Conservation (phyloP, 2,888 invertebrate species). For the Atethmia centrago region DNA sequence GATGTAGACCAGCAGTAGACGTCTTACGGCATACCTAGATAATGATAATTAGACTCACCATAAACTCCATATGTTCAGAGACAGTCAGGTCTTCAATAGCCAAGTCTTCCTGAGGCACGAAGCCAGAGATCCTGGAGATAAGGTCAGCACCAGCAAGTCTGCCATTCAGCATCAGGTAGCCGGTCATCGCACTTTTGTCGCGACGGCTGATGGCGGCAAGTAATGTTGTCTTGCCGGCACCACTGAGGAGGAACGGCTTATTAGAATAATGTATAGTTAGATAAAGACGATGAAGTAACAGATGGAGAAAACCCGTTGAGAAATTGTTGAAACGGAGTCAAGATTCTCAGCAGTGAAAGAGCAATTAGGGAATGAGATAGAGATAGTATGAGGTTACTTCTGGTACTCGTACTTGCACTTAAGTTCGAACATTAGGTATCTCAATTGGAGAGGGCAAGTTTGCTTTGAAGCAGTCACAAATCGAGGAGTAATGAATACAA, state of each 20-base stretch:
- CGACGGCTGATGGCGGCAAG: constrained; percentile 93
- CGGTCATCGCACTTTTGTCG: constrained; percentile 92
- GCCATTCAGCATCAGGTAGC: constrained; percentile 94
- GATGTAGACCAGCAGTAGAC: background rate
- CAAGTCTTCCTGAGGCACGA: constrained; percentile 96
- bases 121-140: constrained; percentile 94
- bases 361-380: too few species aligned
- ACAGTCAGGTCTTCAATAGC: constrained; percentile 95
- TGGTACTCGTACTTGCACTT: too few species aligned
- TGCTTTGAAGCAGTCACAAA: too few species aligned
- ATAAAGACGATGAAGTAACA: too few species aligned
- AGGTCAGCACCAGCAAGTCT: constrained; percentile 91
- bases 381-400: too few species aligned
- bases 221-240: constrained; percentile 94
- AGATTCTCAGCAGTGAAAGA: too few species aligned
- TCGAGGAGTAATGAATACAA: too few species aligned
- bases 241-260: constrained; percentile 85
- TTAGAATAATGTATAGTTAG: background rate
- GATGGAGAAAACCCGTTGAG: too few species aligned
- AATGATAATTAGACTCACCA: constrained; percentile 88
- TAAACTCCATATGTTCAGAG: constrained; percentile 95
- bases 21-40: too few species aligned
- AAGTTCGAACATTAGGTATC: too few species aligned
- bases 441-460: too few species aligned
- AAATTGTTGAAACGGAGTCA: too few species aligned